phyloP scores from a whole-genome alignment of 2,888 invertebrate species.

The Clusia tigrina region DNA sequence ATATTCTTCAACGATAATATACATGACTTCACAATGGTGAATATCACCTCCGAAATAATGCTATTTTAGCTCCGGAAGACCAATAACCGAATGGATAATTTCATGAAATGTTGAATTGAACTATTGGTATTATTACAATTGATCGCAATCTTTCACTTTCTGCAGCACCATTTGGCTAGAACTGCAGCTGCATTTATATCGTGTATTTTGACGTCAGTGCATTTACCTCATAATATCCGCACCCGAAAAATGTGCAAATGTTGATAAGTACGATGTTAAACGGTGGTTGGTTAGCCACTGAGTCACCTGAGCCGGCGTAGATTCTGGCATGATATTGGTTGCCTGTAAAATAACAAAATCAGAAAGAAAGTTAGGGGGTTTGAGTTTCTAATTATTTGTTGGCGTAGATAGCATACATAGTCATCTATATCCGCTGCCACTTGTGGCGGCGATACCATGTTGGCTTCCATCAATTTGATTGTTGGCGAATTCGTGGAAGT shows the following conservation, averaged over 20 bases:
- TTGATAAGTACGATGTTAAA: slow-evolving; percentile 77
- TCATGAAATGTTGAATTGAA: too few relatives aligned
- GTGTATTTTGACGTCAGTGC: too few relatives aligned
- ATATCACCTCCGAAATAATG: too few relatives aligned
- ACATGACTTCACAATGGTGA: too few relatives aligned
- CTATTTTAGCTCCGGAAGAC: too few relatives aligned
- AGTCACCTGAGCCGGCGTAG: slow-evolving; percentile 75
- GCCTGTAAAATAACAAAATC: slow-evolving; percentile 52
- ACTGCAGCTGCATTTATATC: too few relatives aligned
- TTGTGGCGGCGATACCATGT: slow-evolving; percentile 62
- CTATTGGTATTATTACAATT: too few relatives aligned
- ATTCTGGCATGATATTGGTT: slow-evolving; percentile 71
- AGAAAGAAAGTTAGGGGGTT: slow-evolving; percentile 18
- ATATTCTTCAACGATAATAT: too few relatives aligned
- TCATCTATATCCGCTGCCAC: slow-evolving; percentile 58
- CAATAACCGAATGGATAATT: too few relatives aligned
- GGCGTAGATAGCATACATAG: slow-evolving; percentile 56
- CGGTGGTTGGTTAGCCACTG: slow-evolving; percentile 83
- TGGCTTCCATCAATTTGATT: slow-evolving; percentile 63
- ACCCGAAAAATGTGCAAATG: slow-evolving; percentile 87
- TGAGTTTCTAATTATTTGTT: too few relatives aligned
- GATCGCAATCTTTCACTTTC: too few relatives aligned
- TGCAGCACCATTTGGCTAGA: too few relatives aligned
- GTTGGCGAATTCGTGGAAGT: slow-evolving; percentile 64
- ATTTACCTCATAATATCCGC: slow-evolving; percentile 81